phyloP scores from a whole-genome alignment of 2,113 vertebrate species.

The Oxygymnocypris stewartii region DNA sequence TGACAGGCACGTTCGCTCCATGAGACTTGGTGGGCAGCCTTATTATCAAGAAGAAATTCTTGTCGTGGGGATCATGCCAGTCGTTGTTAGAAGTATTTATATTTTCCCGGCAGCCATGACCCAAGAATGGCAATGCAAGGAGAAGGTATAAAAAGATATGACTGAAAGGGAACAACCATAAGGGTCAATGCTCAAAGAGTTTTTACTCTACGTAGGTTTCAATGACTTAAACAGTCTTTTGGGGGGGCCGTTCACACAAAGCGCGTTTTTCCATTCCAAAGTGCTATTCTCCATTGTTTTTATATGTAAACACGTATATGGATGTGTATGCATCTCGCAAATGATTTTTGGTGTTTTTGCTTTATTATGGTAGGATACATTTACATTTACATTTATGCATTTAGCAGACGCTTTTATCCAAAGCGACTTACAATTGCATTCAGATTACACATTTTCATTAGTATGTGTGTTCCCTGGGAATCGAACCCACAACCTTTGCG shows the following conservation, averaged over 20 bases:
- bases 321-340: no score
- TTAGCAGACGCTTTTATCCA: no score
- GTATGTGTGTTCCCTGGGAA: no score
- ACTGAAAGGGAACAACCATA: slow-evolving; percentile 28
- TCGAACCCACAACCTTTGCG: no score
- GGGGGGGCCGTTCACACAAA: neutral
- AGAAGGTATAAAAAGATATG: slow-evolving; percentile 10
- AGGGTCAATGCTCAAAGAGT: neutral
- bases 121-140: neutral
- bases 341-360: no score
- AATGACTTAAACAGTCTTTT: neutral
- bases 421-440: no score
- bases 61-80: neutral
- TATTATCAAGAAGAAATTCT: neutral
- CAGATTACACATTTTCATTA: no score
- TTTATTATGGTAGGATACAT: no score
- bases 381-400: no score
- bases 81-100: neutral
- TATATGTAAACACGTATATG: no score
- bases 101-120: slow-evolving; percentile 5
- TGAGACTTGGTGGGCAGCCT: slow-evolving; percentile 8
- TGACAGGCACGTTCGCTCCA: slow-evolving; percentile 59
- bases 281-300: no score
- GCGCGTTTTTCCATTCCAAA: neutral
- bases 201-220: neutral